Evolutionary conservation across 92 coral and sea anemone genomes (phyloP), one percentile per base, ranked within the genome.

Genomic region (Desmophyllum pertusum): DNA sequence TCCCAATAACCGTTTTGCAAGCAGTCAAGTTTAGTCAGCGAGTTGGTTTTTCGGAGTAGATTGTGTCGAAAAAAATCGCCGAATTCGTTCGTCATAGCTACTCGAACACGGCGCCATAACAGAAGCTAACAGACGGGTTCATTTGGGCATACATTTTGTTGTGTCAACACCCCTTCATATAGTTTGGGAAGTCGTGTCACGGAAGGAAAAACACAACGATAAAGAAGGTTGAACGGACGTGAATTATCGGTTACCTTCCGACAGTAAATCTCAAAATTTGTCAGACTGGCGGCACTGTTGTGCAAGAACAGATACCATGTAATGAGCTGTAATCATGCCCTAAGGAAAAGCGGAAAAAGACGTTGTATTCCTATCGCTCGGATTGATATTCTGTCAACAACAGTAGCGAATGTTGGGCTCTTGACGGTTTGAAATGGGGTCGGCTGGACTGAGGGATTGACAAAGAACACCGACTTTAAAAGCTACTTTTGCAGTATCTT

Each of bases 101-200:
- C 27, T 35, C 40, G 41, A 55, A 29, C n/a, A 21, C 3, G 84
- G 52, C 76, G 76, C 77, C 76, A 63, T 78, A 42, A 78, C 83
- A 59, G 35, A 59, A 59, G 33, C 10, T 59, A 33, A 31, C 39
- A 48, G 63, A 48, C 76, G 30, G 18, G 76, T 48, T n/a, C 25
- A 46, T 80, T 40, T 25, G 52, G 70, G 73, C n/a, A 48, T 48
- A 65, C 6, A 46, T 68, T 67, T 51, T 30, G 50, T 31, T 52
- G 29, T 80, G 84, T 80, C 84, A 80, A 80, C 84, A 80, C 84
- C 76, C 84, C 30, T 69, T 80, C 75, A 46, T 10, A 38, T 37
- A 68, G 76, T 67, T 80, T 37, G 38, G 29, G 39, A 80, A 80
- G 66, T n/a, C 21, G 29, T 39, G 84, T 80, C 84, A 80, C 41